A percentile compares a stretch with the other conserved stretches of the same genome.
Conservation (phyloP, 2,797 vertebrate species). For the Triplophysa bombifrons region DNA sequence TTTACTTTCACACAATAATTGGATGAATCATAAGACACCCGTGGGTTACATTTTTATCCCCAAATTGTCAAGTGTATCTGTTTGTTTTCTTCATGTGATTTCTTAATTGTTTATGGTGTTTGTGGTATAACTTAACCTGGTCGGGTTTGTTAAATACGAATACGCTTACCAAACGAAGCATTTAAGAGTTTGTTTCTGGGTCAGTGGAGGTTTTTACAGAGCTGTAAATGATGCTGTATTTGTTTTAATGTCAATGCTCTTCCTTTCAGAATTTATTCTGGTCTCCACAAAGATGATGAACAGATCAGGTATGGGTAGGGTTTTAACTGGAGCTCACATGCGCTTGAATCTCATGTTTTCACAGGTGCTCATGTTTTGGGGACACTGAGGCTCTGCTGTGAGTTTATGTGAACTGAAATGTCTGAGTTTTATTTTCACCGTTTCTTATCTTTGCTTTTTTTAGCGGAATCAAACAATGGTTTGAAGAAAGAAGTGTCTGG, state of each 20-base stretch:
- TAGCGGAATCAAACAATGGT: conserved; percentile 93
- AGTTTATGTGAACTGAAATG: background rate
- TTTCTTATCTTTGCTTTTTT: conserved; percentile 50
- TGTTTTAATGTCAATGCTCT: conserved; percentile 50
- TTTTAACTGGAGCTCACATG: conserved; percentile 21
- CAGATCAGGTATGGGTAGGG: conserved; percentile 67
- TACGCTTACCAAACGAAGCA: too few relatives aligned
- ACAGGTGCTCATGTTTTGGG: conserved; percentile 37
- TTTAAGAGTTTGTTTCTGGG: background rate
- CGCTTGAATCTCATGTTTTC: conserved; percentile 17
- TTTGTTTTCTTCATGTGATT: background rate
- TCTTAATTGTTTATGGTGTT: background rate
- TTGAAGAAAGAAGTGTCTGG: conserved; percentile 91
- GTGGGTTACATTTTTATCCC: background rate
- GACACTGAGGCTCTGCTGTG: background rate
- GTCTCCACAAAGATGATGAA: conserved; percentile 72
- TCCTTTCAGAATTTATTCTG: conserved; percentile 73
- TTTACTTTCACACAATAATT: background rate
- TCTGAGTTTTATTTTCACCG: background rate
- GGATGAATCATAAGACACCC: background rate
- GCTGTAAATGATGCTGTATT: background rate
- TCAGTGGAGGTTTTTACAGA: background rate
- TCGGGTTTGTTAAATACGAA: background rate
- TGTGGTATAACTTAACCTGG: background rate
- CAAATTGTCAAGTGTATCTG: background rate